A percentile compares a stretch with the other conserved stretches of the same genome.
phyloP scores from a whole-genome alignment of 2,113 vertebrate genomes.

The Todiramphus saurophagus region DNA sequence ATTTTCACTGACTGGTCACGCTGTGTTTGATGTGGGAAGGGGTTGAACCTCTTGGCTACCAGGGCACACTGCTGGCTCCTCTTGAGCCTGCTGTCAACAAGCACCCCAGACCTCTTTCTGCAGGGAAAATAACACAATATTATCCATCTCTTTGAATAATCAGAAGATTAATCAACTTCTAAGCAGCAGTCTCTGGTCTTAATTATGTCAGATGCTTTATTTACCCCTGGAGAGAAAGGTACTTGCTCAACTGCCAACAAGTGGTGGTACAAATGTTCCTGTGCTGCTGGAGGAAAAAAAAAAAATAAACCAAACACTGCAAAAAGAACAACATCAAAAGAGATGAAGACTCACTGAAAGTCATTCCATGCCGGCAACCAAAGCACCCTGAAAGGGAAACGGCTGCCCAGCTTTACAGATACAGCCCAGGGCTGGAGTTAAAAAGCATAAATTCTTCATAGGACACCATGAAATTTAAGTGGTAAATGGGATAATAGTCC shows the following conservation, averaged over 20 bases:
- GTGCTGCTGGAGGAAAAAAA: neutral
- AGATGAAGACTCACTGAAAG: neutral
- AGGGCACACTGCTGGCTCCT: neutral
- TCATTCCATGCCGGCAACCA: neutral
- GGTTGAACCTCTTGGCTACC: neutral
- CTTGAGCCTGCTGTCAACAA: neutral
- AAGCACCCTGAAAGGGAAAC: neutral
- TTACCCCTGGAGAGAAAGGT: neutral
- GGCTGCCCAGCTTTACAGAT: rapidly evolving
- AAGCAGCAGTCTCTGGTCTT: neutral
- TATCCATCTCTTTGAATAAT: neutral
- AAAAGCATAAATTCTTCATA: neutral
- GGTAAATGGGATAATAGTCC: neutral
- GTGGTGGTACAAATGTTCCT: neutral
- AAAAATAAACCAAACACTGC: neutral
- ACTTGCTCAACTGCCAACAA: neutral
- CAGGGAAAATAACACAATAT: neutral
- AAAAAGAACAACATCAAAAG: neutral
- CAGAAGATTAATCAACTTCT: neutral
- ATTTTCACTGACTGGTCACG: neutral
- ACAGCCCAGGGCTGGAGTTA: neutral
- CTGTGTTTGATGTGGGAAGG: too few species aligned
- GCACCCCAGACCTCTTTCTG: neutral
- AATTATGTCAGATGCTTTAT: neutral
- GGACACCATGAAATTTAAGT: neutral